A percentile compares a stretch with the other conserved stretches of the same genome.
phyloP scores from a whole-genome alignment of 2,888 invertebrate genomes.

The Perizoma flavofasciatum region DNA sequence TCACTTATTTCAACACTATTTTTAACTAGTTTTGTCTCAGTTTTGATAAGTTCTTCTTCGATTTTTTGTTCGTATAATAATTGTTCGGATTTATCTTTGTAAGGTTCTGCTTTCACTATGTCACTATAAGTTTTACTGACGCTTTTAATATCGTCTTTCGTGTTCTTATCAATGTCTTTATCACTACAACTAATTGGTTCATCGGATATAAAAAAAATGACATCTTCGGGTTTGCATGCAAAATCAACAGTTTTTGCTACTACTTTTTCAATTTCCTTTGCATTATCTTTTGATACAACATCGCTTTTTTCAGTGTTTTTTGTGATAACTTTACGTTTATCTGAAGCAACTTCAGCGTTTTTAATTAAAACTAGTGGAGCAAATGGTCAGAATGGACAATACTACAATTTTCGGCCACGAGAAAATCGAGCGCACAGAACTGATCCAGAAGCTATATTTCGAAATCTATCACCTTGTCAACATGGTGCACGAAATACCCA shows the following conservation, averaged over 20 bases:
- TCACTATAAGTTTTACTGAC: conserved; percentile 44
- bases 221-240: conserved; percentile 11
- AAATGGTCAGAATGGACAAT: conserved; percentile 19
- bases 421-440: conserved; percentile 28
- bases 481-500: conserved; percentile 56
- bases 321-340: background rate
- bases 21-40: conserved; percentile 59
- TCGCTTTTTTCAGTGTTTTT: conserved; percentile 1
- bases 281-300: conserved; percentile 3
- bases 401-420: conserved; percentile 33
- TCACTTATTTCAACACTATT: conserved; percentile 53
- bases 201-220: conserved; percentile 21
- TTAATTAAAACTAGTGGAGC: conserved; percentile 42
- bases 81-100: conserved; percentile 55
- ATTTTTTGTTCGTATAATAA: conserved; percentile 56
- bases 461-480: conserved; percentile 51
- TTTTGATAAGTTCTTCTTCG: conserved; percentile 50
- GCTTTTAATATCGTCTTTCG: conserved; percentile 17
- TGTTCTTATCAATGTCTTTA: conserved; percentile 5
- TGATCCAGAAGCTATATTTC: conserved; percentile 45
- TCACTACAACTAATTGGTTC: conserved; percentile 21
- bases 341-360: background rate
- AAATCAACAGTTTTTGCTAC: conserved; percentile 12
- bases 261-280: conserved; percentile 5
- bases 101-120: conserved; percentile 48